A percentile compares a stretch with the other conserved stretches of the same genome.
These are phyloP conservation scores for Metopolophium dirhodum DNA, from an alignment of 1,140 invertebrate species.

Conservation along the genomic window DNA sequence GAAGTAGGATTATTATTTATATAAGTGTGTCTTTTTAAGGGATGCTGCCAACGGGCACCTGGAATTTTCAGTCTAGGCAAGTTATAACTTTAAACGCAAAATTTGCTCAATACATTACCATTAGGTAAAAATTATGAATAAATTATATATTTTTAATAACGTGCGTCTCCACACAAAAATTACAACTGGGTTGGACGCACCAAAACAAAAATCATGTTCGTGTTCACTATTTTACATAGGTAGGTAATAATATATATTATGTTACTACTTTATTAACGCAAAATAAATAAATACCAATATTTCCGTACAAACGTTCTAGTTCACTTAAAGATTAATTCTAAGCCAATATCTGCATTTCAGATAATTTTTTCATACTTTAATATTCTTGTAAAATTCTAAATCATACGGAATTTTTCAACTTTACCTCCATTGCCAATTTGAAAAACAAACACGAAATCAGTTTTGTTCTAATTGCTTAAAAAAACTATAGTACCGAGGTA, in stretches of 20 bases:
- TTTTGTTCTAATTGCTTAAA: not conserved
- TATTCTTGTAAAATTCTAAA: not conserved
- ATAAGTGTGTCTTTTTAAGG: not conserved
- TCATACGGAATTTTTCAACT: not conserved
- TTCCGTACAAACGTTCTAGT: not conserved
- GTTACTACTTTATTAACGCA: not conserved
- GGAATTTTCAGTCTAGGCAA: not conserved
- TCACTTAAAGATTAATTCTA: not conserved
- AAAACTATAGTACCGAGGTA: not conserved
- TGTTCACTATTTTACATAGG: not conserved
- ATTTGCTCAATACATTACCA: not conserved
- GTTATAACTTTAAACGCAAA: not conserved
- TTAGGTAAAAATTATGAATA: not conserved
- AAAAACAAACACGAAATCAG: not conserved
- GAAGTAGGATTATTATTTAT: not conserved
- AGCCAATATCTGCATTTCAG: not conserved
- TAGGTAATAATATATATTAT: not conserved
- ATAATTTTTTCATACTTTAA: not conserved
- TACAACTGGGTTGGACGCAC: not conserved
- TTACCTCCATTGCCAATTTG: not conserved
- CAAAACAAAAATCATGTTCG: not conserved
- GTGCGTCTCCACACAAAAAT: no score
- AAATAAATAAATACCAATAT: not conserved
- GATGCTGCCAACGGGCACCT: not conserved
- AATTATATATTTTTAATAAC: no score